Percentiles rank a stretch among this genome's conserved stretches.
phyloP scores from a whole-genome alignment of 2,113 vertebrate genomes.

The Xyliphius kryptos region DNA sequence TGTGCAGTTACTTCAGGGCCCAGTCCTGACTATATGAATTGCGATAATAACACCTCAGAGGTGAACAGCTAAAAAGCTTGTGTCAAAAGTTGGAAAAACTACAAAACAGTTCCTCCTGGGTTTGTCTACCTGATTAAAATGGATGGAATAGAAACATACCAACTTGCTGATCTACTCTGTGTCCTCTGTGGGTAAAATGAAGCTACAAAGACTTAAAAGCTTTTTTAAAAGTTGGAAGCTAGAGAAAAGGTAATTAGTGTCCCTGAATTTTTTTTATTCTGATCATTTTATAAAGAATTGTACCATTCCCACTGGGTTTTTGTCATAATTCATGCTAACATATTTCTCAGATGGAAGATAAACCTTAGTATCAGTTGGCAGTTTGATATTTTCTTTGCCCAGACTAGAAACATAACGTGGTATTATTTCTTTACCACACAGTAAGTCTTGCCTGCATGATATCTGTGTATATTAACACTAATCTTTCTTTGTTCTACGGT shows the following conservation, averaged over 20 bases:
- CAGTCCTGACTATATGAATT: conserved; percentile 45
- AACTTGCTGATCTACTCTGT: conserved; percentile 46
- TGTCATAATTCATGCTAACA: conserved; percentile 20
- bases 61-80: conserved; percentile 37
- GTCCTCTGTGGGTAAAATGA: too few relatives aligned
- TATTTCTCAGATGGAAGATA: conserved; percentile 3
- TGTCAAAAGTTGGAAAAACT: conserved; percentile 47
- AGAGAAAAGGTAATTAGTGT: conserved; percentile 46
- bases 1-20: conserved; percentile 33
- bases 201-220: conserved; percentile 55
- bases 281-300: conserved; percentile 35
- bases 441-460: neutral
- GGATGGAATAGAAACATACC: too few relatives aligned
- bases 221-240: conserved; percentile 47
- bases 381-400: conserved; percentile 12
- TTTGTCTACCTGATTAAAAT: conserved; percentile 50
- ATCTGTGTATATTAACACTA: neutral
- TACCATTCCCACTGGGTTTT: conserved; percentile 12
- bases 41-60: conserved; percentile 45
- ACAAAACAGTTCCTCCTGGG: conserved; percentile 46
- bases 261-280: conserved; percentile 32
- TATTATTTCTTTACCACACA: conserved; percentile 7
- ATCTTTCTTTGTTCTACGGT: neutral
- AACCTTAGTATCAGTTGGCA: conserved; percentile 6
- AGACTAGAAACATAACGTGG: neutral